Evolutionary conservation across 2,888 invertebrate species (phyloP), one percentile per base, ranked within the genome.

Genomic region (Dione juno): DNA sequence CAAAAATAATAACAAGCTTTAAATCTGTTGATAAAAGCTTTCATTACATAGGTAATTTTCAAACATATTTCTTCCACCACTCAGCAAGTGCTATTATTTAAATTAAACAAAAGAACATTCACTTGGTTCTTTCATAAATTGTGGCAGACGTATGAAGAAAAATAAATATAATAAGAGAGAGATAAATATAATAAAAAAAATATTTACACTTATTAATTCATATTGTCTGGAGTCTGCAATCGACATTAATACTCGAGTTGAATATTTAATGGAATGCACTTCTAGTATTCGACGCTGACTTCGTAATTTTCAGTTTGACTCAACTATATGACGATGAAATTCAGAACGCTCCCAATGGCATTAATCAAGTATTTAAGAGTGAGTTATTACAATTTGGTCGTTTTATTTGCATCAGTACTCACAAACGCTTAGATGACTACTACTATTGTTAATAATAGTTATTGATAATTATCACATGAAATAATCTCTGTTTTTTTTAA

Each of bases 231-330:
- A 66, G 74, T 73, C 74, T 73, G 69, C 72, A 11, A 37, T n/a
- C 7, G 13, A 59, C 64, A 67, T 70, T 74, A 75, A 76, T 69
- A 67, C 72, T 70, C 52, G 65, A 69, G 70, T 74, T 73, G 77
- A 77, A 78, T 76, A 77, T 75, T 74, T 74, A 75, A 77, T 73
- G 73, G 68, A 74, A 76, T 77, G 77, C 75, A 74, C 69, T 77
- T 71, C 72, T 69, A 70, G 68, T 72, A 71, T 74, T 76, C 59
- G 74, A 69, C 63, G 73, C 76, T 71, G 77, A 77, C 76, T 74
- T 72, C 71, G 77, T 73, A 76, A 77, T 77, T 77, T 76, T 70
- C 74, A 75, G 68, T 76, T 75, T 67, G 69, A 73, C 72, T 75
- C 61, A 72, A 74, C 74, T 74, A 72, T 74, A 70, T 72, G 70